Percentiles rank a stretch among this genome's conserved stretches.
phyloP scores from a whole-genome alignment of 2,888 invertebrate genomes.

The Anarsia innoxiella region DNA sequence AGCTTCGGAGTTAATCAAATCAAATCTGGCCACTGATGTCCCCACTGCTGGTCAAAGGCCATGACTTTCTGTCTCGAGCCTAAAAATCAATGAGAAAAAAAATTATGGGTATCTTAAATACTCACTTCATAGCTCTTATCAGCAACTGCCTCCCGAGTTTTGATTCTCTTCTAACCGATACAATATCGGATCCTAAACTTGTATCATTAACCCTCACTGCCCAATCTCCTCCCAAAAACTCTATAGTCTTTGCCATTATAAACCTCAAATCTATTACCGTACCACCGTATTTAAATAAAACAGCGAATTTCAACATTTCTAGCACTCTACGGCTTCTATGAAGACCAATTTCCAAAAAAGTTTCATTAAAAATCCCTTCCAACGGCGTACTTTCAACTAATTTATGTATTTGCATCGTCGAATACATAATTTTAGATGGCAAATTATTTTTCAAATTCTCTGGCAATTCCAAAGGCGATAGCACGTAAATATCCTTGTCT shows the following conservation, averaged over 20 bases:
- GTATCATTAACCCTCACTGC: conserved; percentile 3
- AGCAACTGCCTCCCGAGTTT: conserved; percentile 8
- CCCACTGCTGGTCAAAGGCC: too few relatives aligned
- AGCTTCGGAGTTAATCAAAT: too few relatives aligned
- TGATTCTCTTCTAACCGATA: conserved; percentile 9
- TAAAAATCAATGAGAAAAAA: too few relatives aligned
- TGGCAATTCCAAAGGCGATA: neutral
- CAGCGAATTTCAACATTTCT: conserved; percentile 17
- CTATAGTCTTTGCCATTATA: conserved; percentile 12
- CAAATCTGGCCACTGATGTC: too few relatives aligned
- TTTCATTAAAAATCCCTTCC: conserved; percentile 10
- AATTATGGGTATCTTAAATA: too few relatives aligned
- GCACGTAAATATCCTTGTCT: neutral
- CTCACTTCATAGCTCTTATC: conserved; percentile 7
- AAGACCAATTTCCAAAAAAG: conserved; percentile 5
- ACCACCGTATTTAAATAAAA: conserved; percentile 16
- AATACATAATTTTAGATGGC: too few relatives aligned
- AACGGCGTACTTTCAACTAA: conserved; percentile 16
- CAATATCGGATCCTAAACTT: conserved; percentile 10
- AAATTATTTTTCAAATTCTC: too few relatives aligned
- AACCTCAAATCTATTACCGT: conserved; percentile 16
- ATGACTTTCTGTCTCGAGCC: too few relatives aligned
- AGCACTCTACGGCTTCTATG: too few relatives aligned
- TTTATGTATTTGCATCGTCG: conserved; percentile 13
- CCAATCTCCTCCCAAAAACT: conserved; percentile 13